These are phyloP conservation scores for Maniola jurtina DNA, from an alignment of 1,140 invertebrate species.

Conservation along the genomic window DNA sequence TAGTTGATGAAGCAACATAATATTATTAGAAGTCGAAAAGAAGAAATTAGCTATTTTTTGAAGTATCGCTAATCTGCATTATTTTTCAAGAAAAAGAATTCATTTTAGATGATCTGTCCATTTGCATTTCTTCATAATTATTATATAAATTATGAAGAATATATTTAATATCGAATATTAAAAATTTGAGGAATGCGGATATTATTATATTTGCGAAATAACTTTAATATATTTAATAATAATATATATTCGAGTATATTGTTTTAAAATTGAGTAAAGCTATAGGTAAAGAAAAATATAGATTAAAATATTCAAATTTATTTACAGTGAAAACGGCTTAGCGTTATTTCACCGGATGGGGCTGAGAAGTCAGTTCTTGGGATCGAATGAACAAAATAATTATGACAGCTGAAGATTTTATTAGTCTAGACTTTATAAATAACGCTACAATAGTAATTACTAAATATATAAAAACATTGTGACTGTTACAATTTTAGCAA, in stretches of 20 bases:
- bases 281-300: not conserved
- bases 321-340: constrained; percentile 52
- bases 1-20: no score
- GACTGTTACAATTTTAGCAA: constrained; percentile 3
- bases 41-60: no score
- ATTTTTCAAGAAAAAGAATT: no score
- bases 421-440: constrained; percentile 9
- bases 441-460: not conserved
- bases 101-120: no score
- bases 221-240: no score
- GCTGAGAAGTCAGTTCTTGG: constrained; percentile 48
- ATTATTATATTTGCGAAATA: no score
- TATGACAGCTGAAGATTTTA: constrained; percentile 51
- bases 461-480: constrained; percentile 5
- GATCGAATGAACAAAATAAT: constrained; percentile 46
- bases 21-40: no score
- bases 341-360: constrained; percentile 54
- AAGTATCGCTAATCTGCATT: no score
- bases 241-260: not conserved
- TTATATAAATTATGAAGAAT: no score
- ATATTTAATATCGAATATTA: no score
- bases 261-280: not conserved
- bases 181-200: no score
- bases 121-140: no score
- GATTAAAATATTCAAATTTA: constrained; percentile 23